A percentile compares a stretch with the other conserved stretches of the same genome.
phyloP scores from a whole-genome alignment of 2,797 vertebrate genomes.

The Gadopsis marmoratus region DNA sequence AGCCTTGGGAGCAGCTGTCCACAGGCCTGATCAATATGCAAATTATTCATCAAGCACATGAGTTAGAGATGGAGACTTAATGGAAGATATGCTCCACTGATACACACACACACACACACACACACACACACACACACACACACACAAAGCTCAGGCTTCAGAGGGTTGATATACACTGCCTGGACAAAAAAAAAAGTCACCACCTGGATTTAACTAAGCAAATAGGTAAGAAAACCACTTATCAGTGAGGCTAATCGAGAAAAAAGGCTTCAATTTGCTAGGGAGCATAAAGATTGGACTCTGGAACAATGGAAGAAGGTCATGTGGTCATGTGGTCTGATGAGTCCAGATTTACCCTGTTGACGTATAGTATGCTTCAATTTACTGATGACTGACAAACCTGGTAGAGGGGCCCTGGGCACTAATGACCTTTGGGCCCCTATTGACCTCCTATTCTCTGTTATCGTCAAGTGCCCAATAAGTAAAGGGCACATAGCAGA shows the following conservation, averaged over 20 bases:
- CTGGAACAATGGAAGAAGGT: too few species aligned
- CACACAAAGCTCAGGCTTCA: not conserved
- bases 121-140: too few species aligned
- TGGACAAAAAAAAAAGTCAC: too few species aligned
- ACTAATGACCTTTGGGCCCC: not conserved
- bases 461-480: not conserved
- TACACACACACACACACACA: too few species aligned
- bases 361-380: not conserved
- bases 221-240: too few species aligned
- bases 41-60: slow-evolving; percentile 41
- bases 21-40: slow-evolving; percentile 61
- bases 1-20: slow-evolving; percentile 47
- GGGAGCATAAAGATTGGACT: too few species aligned
- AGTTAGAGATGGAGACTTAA: slow-evolving; percentile 12
- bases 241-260: too few species aligned
- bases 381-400: not conserved
- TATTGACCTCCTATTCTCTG: not conserved
- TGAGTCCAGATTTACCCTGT: too few species aligned
- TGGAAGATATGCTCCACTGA: slow-evolving; percentile 14
- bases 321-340: too few species aligned
- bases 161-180: not conserved
- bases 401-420: too few species aligned
- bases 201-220: too few species aligned
- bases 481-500: not conserved
- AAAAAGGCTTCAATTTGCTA: too few species aligned